These are phyloP conservation scores for Hermatobates lingyangjiaoensis DNA, from an alignment of 1,140 invertebrate genomes.

Conservation along the genomic window DNA sequence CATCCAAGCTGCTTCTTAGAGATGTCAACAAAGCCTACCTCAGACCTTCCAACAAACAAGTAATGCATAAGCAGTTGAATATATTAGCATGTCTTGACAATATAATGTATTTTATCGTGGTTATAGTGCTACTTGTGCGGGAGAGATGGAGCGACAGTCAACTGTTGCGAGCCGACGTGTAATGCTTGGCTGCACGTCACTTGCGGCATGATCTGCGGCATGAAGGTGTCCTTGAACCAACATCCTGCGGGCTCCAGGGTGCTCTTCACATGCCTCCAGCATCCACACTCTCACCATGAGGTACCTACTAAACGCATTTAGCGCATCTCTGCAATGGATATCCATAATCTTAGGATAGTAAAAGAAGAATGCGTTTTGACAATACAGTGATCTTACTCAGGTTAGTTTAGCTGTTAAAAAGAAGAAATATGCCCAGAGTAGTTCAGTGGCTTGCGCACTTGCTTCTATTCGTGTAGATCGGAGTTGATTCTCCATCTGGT, in stretches of 20 bases:
- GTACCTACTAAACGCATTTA: no score
- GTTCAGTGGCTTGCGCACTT: no score
- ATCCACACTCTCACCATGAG: constrained; percentile 24
- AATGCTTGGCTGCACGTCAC: constrained; percentile 28
- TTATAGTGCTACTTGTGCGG: constrained; percentile 13
- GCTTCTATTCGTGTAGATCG: no score
- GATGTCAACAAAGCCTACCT: constrained; percentile 24
- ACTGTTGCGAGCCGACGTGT: constrained; percentile 27
- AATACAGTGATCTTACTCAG: not conserved
- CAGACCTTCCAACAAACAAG: constrained; percentile 18
- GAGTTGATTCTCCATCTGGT: no score
- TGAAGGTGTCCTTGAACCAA: constrained; percentile 25
- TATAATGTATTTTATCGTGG: constrained; percentile 4
- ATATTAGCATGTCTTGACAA: constrained; percentile 20
- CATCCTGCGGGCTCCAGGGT: constrained; percentile 24
- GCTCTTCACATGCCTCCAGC: constrained; percentile 30
- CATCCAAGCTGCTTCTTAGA: constrained; percentile 20
- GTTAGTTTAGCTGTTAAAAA: not conserved
- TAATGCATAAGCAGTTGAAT: constrained; percentile 19
- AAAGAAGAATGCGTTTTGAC: not conserved
- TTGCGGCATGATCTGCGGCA: constrained; percentile 28
- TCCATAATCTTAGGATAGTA: not conserved
- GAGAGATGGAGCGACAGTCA: constrained; percentile 23
- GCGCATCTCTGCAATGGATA: no score
- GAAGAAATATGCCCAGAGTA: no score